Percentiles rank a stretch among this genome's conserved stretches.
Evolutionary conservation across 2,113 vertebrate genomes (phyloP).

Genomic region (Menidia beryllina): DNA sequence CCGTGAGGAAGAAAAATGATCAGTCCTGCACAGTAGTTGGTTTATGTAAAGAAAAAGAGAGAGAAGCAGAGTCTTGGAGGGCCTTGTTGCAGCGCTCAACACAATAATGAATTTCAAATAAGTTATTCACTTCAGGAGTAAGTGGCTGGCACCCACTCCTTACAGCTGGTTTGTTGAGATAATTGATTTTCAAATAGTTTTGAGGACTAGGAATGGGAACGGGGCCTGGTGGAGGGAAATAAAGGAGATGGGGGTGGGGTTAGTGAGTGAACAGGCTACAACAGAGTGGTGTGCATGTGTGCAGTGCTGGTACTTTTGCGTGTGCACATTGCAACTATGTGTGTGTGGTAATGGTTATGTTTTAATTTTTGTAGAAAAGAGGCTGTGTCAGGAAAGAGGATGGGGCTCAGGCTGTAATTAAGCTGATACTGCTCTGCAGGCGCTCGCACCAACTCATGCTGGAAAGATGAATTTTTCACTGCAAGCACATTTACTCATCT

Average conservation of each 20-base stretch:
- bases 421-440: slow-evolving; percentile 73
- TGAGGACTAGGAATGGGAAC: slow-evolving; percentile 85
- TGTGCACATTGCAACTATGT: slow-evolving; percentile 57
- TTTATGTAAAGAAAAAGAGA: slow-evolving; percentile 74
- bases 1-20: slow-evolving; percentile 68
- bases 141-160: slow-evolving; percentile 91
- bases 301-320: slow-evolving; percentile 36
- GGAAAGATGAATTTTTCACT: slow-evolving; percentile 88
- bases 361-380: slow-evolving; percentile 67
- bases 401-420: slow-evolving; percentile 65
- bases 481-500: slow-evolving; percentile 64
- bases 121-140: slow-evolving; percentile 93
- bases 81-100: slow-evolving; percentile 78
- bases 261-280: slow-evolving; percentile 55
- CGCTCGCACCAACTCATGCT: slow-evolving; percentile 27
- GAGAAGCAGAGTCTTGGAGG: slow-evolving; percentile 81
- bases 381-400: slow-evolving; percentile 63
- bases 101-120: slow-evolving; percentile 94
- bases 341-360: slow-evolving; percentile 49
- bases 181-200: slow-evolving; percentile 97
- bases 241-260: neutral
- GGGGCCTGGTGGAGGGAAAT: slow-evolving; percentile 20
- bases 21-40: slow-evolving; percentile 74
- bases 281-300: slow-evolving; percentile 62
- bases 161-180: slow-evolving; percentile 93